phyloP scores from a whole-genome alignment of 2,113 vertebrate genomes.

The Trichomycterus rosablanca region DNA sequence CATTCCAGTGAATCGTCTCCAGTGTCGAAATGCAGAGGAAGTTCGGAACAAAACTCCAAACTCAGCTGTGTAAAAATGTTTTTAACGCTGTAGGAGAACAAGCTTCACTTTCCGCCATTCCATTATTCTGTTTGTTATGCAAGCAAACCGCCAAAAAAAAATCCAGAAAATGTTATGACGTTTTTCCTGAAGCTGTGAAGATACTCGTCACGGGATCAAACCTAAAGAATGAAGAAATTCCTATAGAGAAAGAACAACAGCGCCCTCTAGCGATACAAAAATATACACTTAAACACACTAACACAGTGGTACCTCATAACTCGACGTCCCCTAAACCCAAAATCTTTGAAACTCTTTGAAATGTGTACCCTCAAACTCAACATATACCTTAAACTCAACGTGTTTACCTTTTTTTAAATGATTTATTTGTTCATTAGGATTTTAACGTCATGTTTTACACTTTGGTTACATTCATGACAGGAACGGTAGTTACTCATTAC shows the following conservation, averaged over 20 bases:
- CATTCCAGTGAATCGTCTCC: constrained; percentile 40
- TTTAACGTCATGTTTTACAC: too few species aligned
- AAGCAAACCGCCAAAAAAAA: background rate
- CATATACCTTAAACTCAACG: too few species aligned
- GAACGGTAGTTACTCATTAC: too few species aligned
- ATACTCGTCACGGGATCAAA: constrained; percentile 68
- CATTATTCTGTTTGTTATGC: constrained; percentile 14
- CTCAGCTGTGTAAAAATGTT: background rate
- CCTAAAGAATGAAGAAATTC: constrained; percentile 27
- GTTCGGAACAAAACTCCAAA: constrained; percentile 14
- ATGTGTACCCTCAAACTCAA: too few species aligned
- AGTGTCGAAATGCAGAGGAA: constrained; percentile 24
- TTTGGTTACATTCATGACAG: too few species aligned
- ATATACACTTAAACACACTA: background rate
- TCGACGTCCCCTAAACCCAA: too few species aligned
- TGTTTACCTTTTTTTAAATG: too few species aligned
- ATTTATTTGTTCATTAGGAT: too few species aligned
- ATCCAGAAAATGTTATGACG: constrained; percentile 4
- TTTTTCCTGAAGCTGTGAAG: constrained; percentile 52
- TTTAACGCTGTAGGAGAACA: background rate
- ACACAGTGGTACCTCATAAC: too few species aligned
- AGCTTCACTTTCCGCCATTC: constrained; percentile 7
- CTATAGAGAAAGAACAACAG: constrained; percentile 37
- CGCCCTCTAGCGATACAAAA: constrained; percentile 42
- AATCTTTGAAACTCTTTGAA: background rate